Evolutionary conservation across 2,888 invertebrate species (phyloP).

Genomic region (Resseliella maxima): DNA sequence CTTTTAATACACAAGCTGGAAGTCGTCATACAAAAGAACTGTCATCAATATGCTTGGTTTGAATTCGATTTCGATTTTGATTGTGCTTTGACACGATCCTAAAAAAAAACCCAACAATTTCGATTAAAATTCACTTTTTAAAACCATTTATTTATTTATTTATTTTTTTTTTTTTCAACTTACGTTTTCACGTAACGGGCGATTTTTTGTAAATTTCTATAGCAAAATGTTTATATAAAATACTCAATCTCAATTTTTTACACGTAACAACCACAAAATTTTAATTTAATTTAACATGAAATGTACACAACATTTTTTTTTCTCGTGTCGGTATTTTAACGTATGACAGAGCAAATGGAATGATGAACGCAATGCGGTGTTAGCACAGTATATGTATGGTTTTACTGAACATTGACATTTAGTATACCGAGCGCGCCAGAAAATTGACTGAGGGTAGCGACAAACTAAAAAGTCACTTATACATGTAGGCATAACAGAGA

Average conservation of each 20-base stretch:
- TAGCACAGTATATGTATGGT: neutral
- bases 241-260: neutral
- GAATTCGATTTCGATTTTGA: no score
- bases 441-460: slow-evolving; percentile 20
- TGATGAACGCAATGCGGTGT: slow-evolving; percentile 46
- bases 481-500: neutral
- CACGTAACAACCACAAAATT: slow-evolving; percentile 3
- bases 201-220: no score
- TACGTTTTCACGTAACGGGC: neutral
- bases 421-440: slow-evolving; percentile 5
- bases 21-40: neutral
- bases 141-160: no score
- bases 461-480: neutral
- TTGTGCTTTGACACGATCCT: neutral
- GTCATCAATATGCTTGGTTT: neutral
- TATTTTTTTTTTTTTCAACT: no score
- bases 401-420: neutral
- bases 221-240: neutral
- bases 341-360: neutral
- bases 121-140: neutral
- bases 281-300: slow-evolving; percentile 33
- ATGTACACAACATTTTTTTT: neutral
- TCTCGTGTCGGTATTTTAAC: no score
- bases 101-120: neutral
- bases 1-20: neutral